Conservation (phyloP, 2,888 invertebrate genomes). For the Eupithecia vulgata region DNA sequence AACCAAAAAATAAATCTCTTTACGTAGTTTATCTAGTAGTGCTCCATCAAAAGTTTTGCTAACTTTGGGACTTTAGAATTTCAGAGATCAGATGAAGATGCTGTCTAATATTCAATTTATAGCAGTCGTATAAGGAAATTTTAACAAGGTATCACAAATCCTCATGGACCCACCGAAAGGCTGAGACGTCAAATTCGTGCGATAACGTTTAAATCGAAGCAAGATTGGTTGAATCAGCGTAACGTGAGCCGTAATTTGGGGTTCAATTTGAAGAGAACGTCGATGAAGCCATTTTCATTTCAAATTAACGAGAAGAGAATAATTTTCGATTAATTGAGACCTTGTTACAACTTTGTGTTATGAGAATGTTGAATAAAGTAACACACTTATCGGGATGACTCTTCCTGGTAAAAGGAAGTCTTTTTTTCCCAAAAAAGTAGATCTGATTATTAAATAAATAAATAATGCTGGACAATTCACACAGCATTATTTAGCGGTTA, state of each 20-base stretch:
- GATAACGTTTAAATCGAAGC: not conserved
- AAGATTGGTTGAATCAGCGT: slow-evolving; percentile 24
- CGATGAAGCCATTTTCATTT: slow-evolving; percentile 25
- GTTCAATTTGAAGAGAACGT: slow-evolving; percentile 19
- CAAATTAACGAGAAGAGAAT: not conserved
- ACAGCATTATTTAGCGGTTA: too few relatives aligned
- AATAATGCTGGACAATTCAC: too few relatives aligned
- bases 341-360: not conserved
- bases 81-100: too few relatives aligned
- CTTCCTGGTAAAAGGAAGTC: too few relatives aligned
- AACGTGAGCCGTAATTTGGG: slow-evolving; percentile 30
- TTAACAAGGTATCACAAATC: not conserved
- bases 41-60: not conserved
- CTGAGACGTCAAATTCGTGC: slow-evolving; percentile 5
- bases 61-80: not conserved
- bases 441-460: too few relatives aligned
- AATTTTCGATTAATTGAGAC: not conserved
- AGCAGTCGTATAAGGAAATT: not conserved
- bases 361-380: not conserved
- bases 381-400: not conserved
- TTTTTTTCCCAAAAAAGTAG: not conserved
- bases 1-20: too few relatives aligned
- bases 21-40: not conserved
- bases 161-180: not conserved
- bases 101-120: not conserved